These are phyloP conservation scores for Anolis apletophallus DNA, from an alignment of 2,797 vertebrate genomes.

Conservation along the genomic window DNA sequence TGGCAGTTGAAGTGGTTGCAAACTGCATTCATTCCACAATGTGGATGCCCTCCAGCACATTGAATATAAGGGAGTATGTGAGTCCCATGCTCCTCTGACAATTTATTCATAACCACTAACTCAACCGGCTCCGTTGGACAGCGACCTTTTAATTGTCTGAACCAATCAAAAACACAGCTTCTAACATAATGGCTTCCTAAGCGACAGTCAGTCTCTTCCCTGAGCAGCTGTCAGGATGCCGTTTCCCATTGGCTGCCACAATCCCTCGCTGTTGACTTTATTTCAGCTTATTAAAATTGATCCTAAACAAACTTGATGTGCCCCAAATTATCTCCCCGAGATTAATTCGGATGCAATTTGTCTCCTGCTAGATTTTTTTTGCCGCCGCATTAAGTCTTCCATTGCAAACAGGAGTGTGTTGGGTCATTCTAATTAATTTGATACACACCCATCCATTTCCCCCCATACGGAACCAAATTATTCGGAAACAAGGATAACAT, in stretches of 20 bases:
- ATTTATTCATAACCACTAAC: constrained; percentile 69
- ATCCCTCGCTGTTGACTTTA: constrained; percentile 66
- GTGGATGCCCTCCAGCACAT: neutral
- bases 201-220: constrained; percentile 62
- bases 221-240: constrained; percentile 56
- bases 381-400: constrained; percentile 59
- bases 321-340: constrained; percentile 70
- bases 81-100: constrained; percentile 43
- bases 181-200: constrained; percentile 53
- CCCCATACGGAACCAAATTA: constrained; percentile 66
- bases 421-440: constrained; percentile 74
- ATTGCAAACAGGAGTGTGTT: constrained; percentile 64
- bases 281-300: constrained; percentile 78
- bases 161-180: constrained; percentile 55
- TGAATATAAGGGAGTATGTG: neutral
- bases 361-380: constrained; percentile 61
- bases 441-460: constrained; percentile 69
- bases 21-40: no score
- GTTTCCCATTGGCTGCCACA: constrained; percentile 64
- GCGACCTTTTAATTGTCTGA: constrained; percentile 64
- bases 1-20: no score
- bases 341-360: constrained; percentile 74
- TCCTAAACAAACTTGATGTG: constrained; percentile 78
- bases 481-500: constrained; percentile 68
- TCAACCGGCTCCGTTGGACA: constrained; percentile 61